Conservation (phyloP, 2,797 vertebrate species). For the Amniataba percoides region DNA sequence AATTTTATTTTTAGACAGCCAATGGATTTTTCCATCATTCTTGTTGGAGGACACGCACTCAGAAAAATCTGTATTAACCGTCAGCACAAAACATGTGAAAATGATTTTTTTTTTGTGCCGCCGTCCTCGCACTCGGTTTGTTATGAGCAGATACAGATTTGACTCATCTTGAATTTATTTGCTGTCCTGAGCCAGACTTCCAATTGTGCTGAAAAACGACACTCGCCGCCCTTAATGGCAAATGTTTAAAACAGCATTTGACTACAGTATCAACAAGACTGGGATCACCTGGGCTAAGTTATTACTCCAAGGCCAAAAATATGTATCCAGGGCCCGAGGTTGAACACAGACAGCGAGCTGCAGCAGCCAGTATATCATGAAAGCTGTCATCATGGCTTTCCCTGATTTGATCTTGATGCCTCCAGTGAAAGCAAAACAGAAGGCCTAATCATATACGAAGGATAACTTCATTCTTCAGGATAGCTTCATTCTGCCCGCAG, state of each 20-base stretch:
- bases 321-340: slow-evolving; percentile 88
- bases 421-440: slow-evolving; percentile 79
- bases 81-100: slow-evolving; percentile 64
- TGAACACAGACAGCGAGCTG: slow-evolving; percentile 77
- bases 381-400: slow-evolving; percentile 74
- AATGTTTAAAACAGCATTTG: slow-evolving; percentile 57
- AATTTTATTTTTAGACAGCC: slow-evolving; percentile 96
- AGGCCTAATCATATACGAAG: slow-evolving; percentile 79
- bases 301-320: slow-evolving; percentile 88
- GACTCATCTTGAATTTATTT: slow-evolving; percentile 50
- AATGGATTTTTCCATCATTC: slow-evolving; percentile 96
- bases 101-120: slow-evolving; percentile 48
- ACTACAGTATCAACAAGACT: slow-evolving; percentile 47
- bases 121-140: slow-evolving; percentile 36
- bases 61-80: slow-evolving; percentile 64
- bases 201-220: slow-evolving; percentile 38
- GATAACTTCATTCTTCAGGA: slow-evolving; percentile 81
- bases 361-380: slow-evolving; percentile 71
- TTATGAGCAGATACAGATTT: slow-evolving; percentile 48
- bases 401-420: slow-evolving; percentile 76
- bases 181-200: slow-evolving; percentile 16
- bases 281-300: slow-evolving; percentile 60
- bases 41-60: slow-evolving; percentile 86
- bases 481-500: slow-evolving; percentile 74
- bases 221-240: slow-evolving; percentile 25